These are phyloP conservation scores for Tinea trinotella DNA, from an alignment of 2,888 invertebrate species.

Conservation along the genomic window DNA sequence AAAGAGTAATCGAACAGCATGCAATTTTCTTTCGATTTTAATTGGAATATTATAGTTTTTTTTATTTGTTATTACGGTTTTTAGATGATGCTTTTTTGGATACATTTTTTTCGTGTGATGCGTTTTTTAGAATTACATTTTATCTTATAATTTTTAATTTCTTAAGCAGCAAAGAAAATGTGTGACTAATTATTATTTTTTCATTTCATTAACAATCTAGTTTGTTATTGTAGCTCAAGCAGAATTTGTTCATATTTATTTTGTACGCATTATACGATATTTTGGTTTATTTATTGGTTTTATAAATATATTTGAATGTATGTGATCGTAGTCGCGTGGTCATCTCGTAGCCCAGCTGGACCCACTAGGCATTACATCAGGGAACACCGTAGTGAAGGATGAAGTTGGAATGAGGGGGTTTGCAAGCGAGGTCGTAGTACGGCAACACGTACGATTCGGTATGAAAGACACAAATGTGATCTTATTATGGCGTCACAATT, in stretches of 20 bases:
- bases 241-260: too few species aligned
- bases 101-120: not conserved
- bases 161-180: not conserved
- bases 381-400: slow-evolving; percentile 70
- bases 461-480: slow-evolving; percentile 33
- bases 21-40: not conserved
- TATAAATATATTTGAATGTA: not conserved
- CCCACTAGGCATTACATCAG: slow-evolving; percentile 90
- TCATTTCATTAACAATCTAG: too few species aligned
- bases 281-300: slow-evolving; percentile 18
- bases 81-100: not conserved
- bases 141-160: not conserved
- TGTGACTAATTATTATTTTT: not conserved
- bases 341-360: slow-evolving; percentile 94
- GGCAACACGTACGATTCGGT: slow-evolving; percentile 70
- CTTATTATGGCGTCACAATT: slow-evolving; percentile 6
- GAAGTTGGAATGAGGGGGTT: slow-evolving; percentile 65
- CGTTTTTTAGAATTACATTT: not conserved
- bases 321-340: slow-evolving; percentile 82
- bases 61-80: not conserved
- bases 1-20: slow-evolving; percentile 27
- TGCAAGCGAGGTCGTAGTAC: slow-evolving; percentile 66
- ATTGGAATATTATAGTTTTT: too few species aligned
- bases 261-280: not conserved
- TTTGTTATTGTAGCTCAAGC: too few species aligned